Evolutionary conservation across 2,113 vertebrate genomes (phyloP).

Genomic region (Antechinus stuartii): DNA sequence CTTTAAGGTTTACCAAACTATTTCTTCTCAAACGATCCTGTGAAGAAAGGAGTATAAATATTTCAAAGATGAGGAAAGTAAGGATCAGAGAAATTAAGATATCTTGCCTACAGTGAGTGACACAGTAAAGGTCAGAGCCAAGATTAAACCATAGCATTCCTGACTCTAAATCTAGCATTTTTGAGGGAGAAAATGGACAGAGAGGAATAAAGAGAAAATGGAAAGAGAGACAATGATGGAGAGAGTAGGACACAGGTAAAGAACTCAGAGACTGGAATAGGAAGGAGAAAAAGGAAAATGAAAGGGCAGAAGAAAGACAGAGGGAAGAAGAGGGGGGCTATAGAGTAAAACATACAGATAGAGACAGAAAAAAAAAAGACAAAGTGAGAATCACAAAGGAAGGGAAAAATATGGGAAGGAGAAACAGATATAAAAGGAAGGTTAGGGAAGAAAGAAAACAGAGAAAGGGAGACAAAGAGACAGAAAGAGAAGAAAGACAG

Average conservation of each 20-base stretch:
- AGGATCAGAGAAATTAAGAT: background rate
- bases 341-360: background rate
- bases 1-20: background rate
- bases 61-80: background rate
- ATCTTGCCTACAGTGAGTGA: background rate
- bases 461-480: conserved; percentile 50
- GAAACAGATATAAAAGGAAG: background rate
- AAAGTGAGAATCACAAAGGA: background rate
- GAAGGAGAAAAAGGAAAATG: background rate
- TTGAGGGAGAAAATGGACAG: conserved; percentile 82
- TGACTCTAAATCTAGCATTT: conserved; percentile 58
- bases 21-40: background rate
- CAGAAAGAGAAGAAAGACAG: conserved; percentile 53
- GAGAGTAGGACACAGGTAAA: background rate
- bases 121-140: background rate
- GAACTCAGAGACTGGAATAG: background rate
- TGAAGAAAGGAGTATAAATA: background rate
- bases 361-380: background rate
- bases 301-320: background rate
- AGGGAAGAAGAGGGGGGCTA: fast-evolving
- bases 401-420: background rate
- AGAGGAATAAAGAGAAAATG: background rate
- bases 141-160: background rate
- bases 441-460: too few relatives aligned
- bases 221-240: background rate